These are phyloP conservation scores for Apostichopus californicus DNA, from an alignment of 35 echinoderm and acorn worm genomes.

Conservation along the genomic window DNA sequence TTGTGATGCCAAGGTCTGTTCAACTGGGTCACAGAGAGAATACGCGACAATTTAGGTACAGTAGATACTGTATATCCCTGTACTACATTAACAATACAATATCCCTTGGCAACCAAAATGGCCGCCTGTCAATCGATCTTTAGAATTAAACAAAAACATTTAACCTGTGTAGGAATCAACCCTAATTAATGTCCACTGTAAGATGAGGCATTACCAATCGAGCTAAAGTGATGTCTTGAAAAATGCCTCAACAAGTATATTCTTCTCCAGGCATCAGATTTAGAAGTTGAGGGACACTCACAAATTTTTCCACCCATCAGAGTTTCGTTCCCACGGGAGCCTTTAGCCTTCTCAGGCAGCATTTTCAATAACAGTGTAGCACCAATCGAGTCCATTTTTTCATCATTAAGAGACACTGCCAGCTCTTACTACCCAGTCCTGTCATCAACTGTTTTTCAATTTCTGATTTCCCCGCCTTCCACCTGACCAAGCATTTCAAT, in stretches of 20 bases:
- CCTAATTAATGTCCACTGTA: neutral
- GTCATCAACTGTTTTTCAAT: conserved; percentile 14
- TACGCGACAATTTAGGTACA: too few relatives aligned
- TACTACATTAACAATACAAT: too few relatives aligned
- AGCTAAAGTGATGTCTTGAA: too few relatives aligned
- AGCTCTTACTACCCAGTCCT: neutral
- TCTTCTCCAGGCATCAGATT: too few relatives aligned
- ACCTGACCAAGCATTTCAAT: conserved; percentile 17
- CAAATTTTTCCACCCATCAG: neutral
- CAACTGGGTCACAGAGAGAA: too few relatives aligned
- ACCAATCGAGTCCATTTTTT: neutral
- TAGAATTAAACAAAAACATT: too few relatives aligned
- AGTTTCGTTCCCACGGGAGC: neutral
- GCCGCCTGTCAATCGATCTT: too few relatives aligned
- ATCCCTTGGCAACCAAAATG: too few relatives aligned
- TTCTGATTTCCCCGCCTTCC: neutral
- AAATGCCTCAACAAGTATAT: too few relatives aligned
- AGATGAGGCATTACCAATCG: neutral
- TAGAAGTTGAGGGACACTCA: neutral
- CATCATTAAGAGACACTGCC: neutral
- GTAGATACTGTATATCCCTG: too few relatives aligned
- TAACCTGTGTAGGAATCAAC: neutral
- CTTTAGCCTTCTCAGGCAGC: neutral
- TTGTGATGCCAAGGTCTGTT: too few relatives aligned
- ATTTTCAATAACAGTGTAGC: neutral